A percentile compares a stretch with the other conserved stretches of the same genome.
Conservation (phyloP, 2,113 vertebrate species). For the Dinomys branickii region DNA sequence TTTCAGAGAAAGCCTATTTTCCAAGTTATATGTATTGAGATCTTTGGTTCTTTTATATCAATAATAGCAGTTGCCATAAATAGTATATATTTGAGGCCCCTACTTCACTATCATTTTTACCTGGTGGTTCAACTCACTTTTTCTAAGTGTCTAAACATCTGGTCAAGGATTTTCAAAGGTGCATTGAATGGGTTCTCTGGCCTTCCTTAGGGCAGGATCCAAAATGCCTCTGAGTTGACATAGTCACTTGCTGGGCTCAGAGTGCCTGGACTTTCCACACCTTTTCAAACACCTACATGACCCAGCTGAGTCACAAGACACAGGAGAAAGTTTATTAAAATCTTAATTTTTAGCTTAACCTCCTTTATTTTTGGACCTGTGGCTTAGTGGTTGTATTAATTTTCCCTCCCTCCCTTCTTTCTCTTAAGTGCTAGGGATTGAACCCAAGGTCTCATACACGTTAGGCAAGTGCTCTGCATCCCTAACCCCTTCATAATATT, state of each 20-base stretch:
- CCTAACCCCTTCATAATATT: neutral
- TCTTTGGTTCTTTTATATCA: neutral
- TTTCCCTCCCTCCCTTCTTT: neutral
- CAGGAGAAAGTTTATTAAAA: neutral
- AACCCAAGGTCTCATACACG: neutral
- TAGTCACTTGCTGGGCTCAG: neutral
- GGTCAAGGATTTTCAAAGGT: neutral
- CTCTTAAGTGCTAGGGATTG: neutral
- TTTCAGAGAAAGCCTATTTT: constrained; percentile 29
- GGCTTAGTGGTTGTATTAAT: neutral
- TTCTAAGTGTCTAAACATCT: constrained; percentile 30
- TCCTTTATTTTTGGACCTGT: neutral
- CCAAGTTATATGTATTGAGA: neutral
- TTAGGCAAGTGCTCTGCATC: neutral
- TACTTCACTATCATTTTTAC: constrained; percentile 27
- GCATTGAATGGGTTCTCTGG: neutral
- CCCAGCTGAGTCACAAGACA: neutral
- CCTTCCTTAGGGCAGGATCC: neutral
- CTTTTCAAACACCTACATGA: neutral
- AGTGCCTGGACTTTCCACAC: too few relatives aligned
- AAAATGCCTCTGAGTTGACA: too few relatives aligned
- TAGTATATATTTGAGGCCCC: neutral
- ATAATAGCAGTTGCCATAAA: neutral
- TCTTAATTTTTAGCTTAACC: neutral
- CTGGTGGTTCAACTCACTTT: neutral